Evolutionary conservation across 1,140 invertebrate genomes (phyloP).

Genomic region (Drosophila rufa): DNA sequence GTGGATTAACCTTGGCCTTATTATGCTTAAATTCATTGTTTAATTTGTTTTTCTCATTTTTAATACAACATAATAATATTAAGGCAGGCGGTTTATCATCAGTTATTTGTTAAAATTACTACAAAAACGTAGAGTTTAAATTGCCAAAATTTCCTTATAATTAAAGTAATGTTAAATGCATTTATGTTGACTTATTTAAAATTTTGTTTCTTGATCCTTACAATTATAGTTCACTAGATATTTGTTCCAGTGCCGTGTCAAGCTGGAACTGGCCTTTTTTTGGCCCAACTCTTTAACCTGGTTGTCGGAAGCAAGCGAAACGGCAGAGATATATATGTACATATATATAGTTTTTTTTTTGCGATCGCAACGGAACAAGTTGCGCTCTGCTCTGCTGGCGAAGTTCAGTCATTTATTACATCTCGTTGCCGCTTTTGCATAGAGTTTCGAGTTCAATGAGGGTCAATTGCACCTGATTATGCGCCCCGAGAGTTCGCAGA

Average conservation of each 20-base stretch:
- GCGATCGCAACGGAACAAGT: slow-evolving; percentile 26
- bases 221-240: not conserved
- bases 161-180: too few relatives aligned
- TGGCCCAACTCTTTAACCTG: slow-evolving; percentile 29
- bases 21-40: too few relatives aligned
- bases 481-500: slow-evolving; percentile 11
- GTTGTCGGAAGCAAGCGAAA: slow-evolving; percentile 46
- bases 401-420: slow-evolving; percentile 15
- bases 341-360: not conserved
- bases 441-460: slow-evolving; percentile 47
- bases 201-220: too few relatives aligned
- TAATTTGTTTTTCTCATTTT: too few relatives aligned
- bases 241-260: slow-evolving; percentile 36
- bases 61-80: too few relatives aligned
- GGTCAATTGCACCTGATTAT: slow-evolving; percentile 47
- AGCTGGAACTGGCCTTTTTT: slow-evolving; percentile 18
- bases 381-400: slow-evolving; percentile 11
- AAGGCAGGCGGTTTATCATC: too few relatives aligned
- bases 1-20: too few relatives aligned
- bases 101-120: too few relatives aligned
- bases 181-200: too few relatives aligned
- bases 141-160: too few relatives aligned
- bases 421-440: slow-evolving; percentile 14
- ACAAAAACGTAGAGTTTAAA: too few relatives aligned
- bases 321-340: slow-evolving; percentile 13